Evolutionary conservation across 2,888 invertebrate genomes (phyloP), one percentile per base, ranked within the genome.

Genomic region (Drosophila meridiana): DNA sequence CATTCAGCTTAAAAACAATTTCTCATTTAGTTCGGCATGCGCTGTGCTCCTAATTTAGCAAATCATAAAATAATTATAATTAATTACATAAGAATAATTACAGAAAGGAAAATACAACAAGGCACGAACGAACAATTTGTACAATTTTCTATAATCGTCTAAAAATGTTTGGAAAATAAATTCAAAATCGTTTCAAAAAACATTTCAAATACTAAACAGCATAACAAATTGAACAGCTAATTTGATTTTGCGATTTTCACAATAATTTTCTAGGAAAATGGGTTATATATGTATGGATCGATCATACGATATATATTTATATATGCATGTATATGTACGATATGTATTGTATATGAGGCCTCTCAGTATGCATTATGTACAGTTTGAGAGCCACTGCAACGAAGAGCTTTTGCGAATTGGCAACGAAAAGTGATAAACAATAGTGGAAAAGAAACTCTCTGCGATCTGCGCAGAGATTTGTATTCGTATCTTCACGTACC

Each of bases 401-500:
- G 53, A 30, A 38, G 59, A 48, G 26, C 47, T 30, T 62, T 65
- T 55, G 64, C 60, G 57, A 57, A 52, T 76, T 73, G 76, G 78
- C 79, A 74, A 69, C 69, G 53, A 65, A 60, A 66, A 59, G 58
- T 69, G 76, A 66, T 76, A 48, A 61, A 55, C n/a, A 52, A 67
- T n/a, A 66, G 63, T 63, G 26, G 14, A 68, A 61, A 60, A 43
- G 34, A 56, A 56, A 55, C 43, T 69, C 45, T 57, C 52, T 45
- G 38, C 45, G n/a, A 61, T 30, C 11, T 32, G 14, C 20, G 11
- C 20, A 47, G 14, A 36, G n/a, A 26, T 20, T 8, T 13, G 38
- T 2, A 57, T 14, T 8, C 11, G 20, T 20, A 52, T 28, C 38
- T 50, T 0, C 40, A 95, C 96, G 95, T 95, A 97, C 97, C 96